Percentiles rank a stretch among this genome's conserved stretches.
These are phyloP conservation scores for Rhea americana DNA, from an alignment of 2,113 vertebrate genomes.

Conservation along the genomic window DNA sequence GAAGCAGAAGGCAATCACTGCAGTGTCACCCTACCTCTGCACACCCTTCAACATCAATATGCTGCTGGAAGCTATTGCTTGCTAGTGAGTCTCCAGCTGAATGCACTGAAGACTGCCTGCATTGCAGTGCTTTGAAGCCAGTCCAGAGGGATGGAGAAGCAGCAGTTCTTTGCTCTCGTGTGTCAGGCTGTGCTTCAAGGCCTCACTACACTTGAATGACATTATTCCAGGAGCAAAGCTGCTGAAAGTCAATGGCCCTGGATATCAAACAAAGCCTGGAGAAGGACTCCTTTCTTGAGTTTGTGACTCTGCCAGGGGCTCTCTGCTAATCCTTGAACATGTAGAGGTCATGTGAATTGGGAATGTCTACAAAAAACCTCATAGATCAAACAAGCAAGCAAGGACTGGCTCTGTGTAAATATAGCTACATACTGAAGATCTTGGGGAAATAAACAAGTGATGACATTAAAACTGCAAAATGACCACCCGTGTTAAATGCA, in stretches of 20 bases:
- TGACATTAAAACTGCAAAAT: not conserved
- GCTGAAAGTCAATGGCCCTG: not conserved
- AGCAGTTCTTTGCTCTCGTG: not conserved
- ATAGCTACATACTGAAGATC: not conserved
- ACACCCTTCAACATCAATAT: not conserved
- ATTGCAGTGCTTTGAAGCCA: not conserved
- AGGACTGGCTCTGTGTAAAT: not conserved
- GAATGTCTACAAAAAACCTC: not conserved
- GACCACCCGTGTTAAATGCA: not conserved
- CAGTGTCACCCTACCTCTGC: not conserved
- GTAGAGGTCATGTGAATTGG: rapidly evolving
- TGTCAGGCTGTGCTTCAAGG: conserved; percentile 24
- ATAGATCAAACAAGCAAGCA: not conserved
- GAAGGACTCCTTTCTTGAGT: not conserved
- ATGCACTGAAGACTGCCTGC: not conserved
- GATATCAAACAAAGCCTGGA: not conserved
- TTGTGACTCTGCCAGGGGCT: not conserved
- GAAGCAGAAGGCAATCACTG: not conserved
- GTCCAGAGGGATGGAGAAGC: not conserved
- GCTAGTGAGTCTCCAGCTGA: conserved; percentile 26
- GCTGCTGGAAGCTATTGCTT: not conserved
- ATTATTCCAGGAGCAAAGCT: conserved; percentile 4
- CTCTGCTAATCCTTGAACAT: not conserved
- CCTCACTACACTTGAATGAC: not conserved
- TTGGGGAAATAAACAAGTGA: not conserved